Conservation (phyloP, 53 echinoderm and acorn worm species). For the Holothuria leucospilota region DNA sequence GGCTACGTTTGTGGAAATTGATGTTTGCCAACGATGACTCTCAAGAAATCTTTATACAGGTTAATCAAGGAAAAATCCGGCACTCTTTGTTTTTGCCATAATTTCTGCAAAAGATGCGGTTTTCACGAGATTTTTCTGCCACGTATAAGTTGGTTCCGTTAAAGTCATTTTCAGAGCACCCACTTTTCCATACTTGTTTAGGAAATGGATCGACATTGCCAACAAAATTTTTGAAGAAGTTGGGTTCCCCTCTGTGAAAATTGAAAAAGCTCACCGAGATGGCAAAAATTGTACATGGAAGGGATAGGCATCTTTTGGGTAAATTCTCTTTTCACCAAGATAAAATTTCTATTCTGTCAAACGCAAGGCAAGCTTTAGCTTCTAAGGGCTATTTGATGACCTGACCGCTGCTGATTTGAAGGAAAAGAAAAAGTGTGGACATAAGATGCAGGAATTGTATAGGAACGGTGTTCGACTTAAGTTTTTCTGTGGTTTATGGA, state of each 20-base stretch:
- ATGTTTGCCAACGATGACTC: too few relatives aligned
- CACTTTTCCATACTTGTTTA: too few relatives aligned
- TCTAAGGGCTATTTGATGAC: conserved; percentile 9
- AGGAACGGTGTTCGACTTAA: not conserved
- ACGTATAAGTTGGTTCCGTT: too few relatives aligned
- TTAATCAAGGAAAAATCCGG: too few relatives aligned
- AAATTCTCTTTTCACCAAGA: not conserved
- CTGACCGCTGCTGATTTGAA: not conserved
- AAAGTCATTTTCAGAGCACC: too few relatives aligned
- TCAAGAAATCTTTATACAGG: too few relatives aligned
- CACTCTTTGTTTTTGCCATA: too few relatives aligned
- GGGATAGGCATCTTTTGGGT: conserved; percentile 19
- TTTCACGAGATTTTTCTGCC: too few relatives aligned
- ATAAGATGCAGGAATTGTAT: not conserved
- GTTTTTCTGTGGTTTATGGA: not conserved
- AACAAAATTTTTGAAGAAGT: conserved; percentile 3
- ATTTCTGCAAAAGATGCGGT: too few relatives aligned
- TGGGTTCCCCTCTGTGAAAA: not conserved
- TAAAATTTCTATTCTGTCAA: not conserved
- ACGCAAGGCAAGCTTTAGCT: conserved; percentile 13
- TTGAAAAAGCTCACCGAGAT: conserved; percentile 17
- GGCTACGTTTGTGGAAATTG: too few relatives aligned
- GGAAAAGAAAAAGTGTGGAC: conserved; percentile 9
- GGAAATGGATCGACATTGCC: conserved; percentile 8
- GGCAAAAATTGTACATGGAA: not conserved